phyloP scores from a whole-genome alignment of 2,113 vertebrate genomes.

The Channa maculata region DNA sequence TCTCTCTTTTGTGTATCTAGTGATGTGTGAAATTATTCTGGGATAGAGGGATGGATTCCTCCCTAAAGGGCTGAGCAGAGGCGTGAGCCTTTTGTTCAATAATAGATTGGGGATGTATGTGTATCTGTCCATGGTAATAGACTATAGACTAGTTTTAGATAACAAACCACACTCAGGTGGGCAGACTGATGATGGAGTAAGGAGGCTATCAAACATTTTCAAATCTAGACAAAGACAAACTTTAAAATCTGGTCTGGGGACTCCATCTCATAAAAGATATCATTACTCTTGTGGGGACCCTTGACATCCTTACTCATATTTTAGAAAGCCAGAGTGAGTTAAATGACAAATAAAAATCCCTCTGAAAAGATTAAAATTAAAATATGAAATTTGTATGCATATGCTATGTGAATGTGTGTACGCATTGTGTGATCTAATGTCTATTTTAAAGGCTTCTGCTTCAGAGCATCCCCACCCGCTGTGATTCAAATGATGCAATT shows the following conservation, averaged over 20 bases:
- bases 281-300: slow-evolving; percentile 42
- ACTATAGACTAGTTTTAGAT: slow-evolving; percentile 80
- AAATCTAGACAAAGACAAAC: slow-evolving; percentile 42
- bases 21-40: slow-evolving; percentile 86
- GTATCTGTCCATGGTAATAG: slow-evolving; percentile 81
- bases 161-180: slow-evolving; percentile 78
- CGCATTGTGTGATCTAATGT: slow-evolving; percentile 35
- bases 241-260: slow-evolving; percentile 43
- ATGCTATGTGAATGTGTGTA: not conserved
- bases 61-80: slow-evolving; percentile 80
- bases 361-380: slow-evolving; percentile 33
- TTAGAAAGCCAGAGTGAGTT: slow-evolving; percentile 38
- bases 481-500: slow-evolving; percentile 70
- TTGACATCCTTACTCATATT: slow-evolving; percentile 44
- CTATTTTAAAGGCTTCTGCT: slow-evolving; percentile 65
- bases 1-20: slow-evolving; percentile 79
- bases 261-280: slow-evolving; percentile 45
- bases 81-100: slow-evolving; percentile 83
- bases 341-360: slow-evolving; percentile 29
- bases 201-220: slow-evolving; percentile 50
- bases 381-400: slow-evolving; percentile 27
- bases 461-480: slow-evolving; percentile 46
- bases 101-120: slow-evolving; percentile 82
- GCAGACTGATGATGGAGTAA: slow-evolving; percentile 55
- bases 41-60: slow-evolving; percentile 85